Evolutionary conservation across 2,113 vertebrate genomes (phyloP).

Genomic region (Arvicanthis niloticus): DNA sequence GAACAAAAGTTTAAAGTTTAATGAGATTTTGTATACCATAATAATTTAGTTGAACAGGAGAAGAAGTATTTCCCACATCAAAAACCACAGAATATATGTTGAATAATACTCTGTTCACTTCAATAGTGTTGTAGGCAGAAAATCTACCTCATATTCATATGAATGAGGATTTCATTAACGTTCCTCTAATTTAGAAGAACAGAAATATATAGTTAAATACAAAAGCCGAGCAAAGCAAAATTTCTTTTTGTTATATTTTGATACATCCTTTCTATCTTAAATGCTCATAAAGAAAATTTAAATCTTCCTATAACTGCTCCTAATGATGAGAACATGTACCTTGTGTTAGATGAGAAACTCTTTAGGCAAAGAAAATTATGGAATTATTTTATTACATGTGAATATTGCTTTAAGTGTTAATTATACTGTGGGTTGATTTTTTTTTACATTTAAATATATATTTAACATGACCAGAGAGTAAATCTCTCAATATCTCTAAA

Average conservation of each 20-base stretch:
- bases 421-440: not conserved
- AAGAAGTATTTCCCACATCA: not conserved
- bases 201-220: not conserved
- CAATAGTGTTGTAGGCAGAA: not conserved
- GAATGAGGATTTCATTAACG: not conserved
- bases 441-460: not conserved
- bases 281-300: not conserved
- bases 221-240: not conserved
- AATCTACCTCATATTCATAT: not conserved
- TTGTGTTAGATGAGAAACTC: not conserved
- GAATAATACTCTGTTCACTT: not conserved
- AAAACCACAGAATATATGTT: not conserved
- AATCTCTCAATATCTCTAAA: not conserved
- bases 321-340: not conserved
- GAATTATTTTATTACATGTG: not conserved
- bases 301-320: not conserved
- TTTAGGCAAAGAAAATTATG: not conserved
- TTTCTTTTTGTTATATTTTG: not conserved
- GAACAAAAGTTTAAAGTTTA: slow-evolving; percentile 55
- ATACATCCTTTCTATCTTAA: not conserved
- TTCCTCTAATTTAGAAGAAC: not conserved
- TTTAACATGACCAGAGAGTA: not conserved
- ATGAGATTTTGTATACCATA: slow-evolving; percentile 35
- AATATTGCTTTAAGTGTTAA: not conserved
- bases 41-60: slow-evolving; percentile 21